phyloP scores from a whole-genome alignment of 2,113 vertebrate genomes.

The Girardinichthys multiradiatus region DNA sequence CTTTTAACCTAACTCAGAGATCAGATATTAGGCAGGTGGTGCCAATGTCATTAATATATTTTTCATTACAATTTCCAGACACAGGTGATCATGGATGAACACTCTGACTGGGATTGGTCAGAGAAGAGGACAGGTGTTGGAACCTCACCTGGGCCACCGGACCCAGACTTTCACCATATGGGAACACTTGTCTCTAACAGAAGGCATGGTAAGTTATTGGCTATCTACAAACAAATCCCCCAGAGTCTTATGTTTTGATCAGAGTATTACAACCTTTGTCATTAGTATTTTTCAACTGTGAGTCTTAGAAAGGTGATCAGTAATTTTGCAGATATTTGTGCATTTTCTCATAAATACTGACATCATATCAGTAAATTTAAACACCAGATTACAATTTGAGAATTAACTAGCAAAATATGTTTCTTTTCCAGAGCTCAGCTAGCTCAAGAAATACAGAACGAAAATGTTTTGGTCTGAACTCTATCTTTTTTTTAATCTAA shows the following conservation, averaged over 20 bases:
- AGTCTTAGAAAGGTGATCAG: not conserved
- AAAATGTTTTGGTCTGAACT: too few species aligned
- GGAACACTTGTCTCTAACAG: conserved; percentile 3
- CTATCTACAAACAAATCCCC: not conserved
- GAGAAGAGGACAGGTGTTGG: conserved; percentile 30
- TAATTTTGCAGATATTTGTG: not conserved
- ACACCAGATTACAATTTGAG: too few species aligned
- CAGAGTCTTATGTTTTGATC: not conserved
- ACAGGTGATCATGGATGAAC: conserved; percentile 38
- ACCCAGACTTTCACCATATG: conserved; percentile 15
- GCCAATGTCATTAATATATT: not conserved
- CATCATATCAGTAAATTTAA: too few species aligned
- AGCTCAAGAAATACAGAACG: not conserved
- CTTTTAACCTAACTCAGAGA: too few species aligned
- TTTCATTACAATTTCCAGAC: conserved; percentile 12
- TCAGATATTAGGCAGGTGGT: too few species aligned
- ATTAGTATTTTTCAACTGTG: not conserved
- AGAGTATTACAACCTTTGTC: not conserved
- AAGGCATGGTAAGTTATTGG: conserved; percentile 26
- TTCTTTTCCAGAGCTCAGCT: not conserved
- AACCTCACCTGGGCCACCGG: conserved; percentile 57
- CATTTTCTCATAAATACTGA: not conserved
- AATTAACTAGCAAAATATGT: too few species aligned
- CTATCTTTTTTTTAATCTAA: not conserved
- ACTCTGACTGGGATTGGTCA: conserved; percentile 25